phyloP scores from a whole-genome alignment of 2,113 vertebrate species.

The Setophaga kirtlandii region DNA sequence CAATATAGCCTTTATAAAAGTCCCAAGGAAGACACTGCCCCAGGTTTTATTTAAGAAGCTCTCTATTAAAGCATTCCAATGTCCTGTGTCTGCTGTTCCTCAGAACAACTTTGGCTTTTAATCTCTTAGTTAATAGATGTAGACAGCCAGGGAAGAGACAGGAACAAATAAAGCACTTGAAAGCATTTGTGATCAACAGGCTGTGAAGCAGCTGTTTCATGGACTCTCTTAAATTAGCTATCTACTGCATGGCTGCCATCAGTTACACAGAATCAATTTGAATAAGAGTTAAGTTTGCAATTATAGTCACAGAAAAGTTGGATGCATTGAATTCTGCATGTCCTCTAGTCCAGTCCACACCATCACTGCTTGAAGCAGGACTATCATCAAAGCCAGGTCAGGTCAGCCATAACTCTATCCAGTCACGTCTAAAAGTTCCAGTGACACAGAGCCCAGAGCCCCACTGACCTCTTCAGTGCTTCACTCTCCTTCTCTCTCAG shows the following conservation, averaged over 20 bases:
- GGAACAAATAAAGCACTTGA: neutral
- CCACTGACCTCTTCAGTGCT: neutral
- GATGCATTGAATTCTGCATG: neutral
- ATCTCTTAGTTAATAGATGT: neutral
- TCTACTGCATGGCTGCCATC: neutral
- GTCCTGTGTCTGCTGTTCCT: neutral
- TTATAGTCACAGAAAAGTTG: neutral
- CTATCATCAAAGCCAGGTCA: neutral
- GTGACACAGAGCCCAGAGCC: neutral
- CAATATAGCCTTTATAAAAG: neutral
- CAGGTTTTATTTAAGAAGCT: neutral
- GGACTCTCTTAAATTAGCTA: neutral
- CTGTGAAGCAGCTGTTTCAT: neutral
- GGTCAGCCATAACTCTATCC: neutral
- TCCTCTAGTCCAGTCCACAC: neutral
- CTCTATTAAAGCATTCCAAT: neutral
- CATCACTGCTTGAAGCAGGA: neutral
- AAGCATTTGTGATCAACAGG: neutral
- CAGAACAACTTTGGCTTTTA: neutral
- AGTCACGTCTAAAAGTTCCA: neutral
- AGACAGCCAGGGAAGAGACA: neutral
- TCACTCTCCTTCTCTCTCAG: neutral
- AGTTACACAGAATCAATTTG: neutral
- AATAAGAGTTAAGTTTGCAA: neutral
- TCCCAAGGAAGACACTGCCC: neutral